Evolutionary conservation across 2,888 invertebrate genomes (phyloP), one percentile per base, ranked within the genome.

Genomic region (Megaustenia siamemsis): DNA sequence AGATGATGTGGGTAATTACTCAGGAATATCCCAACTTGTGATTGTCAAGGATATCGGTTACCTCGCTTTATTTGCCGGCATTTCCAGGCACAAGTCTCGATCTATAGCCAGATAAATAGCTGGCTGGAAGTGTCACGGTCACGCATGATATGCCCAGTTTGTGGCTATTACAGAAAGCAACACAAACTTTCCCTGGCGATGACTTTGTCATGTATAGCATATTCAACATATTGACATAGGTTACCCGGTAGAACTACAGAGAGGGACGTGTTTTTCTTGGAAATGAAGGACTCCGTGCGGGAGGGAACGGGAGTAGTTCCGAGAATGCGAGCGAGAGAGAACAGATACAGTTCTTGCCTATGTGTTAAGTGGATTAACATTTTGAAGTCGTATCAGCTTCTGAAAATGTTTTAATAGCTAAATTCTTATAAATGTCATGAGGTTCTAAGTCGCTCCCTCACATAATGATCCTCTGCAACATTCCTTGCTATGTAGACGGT

Each of bases 11-110:
- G 80, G 45, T 53, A 69, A 69, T 80, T 80, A 68, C 40, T 49
- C n/a, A 1, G 53, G 12, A 80, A 40, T 35, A 68, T 43, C 40
- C 45, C 2, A 38, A 77, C 77, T 45, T 53, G 49, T 38, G 69
- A 49, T 49, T 73, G 35, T 45, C 73, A 73, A 69, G 69, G 68
- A 4, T 80, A 80, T 80, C 80, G 53, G 69, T 80, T 80, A 68
- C 80, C 28, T 18, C 40, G 5, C 28, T 60, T 35, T 60, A 56
- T 77, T 56, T 56, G 32, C 60, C 24, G 60, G 1, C 12, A n/a
- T 49, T 63, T 60, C 43, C 77, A 56, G 28, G 12, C 38, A 32
- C 24, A 0, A 56, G 60, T 60, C n/a, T 35, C 28, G 18, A 40
- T 56, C 56, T 60, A 40, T 38, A 15, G n/a, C 12, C 32, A 77